Evolutionary conservation across 2,113 vertebrate species (phyloP).

Genomic region (Brachypteracias leptosomus): DNA sequence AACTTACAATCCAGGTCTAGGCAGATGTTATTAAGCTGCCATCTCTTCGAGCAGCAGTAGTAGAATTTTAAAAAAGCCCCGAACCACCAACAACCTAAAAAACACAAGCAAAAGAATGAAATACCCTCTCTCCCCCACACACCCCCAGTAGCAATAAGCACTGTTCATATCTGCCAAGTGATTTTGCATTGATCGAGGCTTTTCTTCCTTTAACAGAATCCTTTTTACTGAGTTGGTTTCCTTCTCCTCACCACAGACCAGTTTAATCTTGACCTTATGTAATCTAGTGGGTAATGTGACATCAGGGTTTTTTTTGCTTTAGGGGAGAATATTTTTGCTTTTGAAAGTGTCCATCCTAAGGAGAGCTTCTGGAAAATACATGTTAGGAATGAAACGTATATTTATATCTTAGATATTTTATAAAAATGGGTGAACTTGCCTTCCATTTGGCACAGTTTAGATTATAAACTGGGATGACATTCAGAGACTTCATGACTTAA

Average conservation of each 20-base stretch:
- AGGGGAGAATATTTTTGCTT: background rate
- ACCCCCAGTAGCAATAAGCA: background rate
- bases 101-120: background rate
- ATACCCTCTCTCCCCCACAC: background rate
- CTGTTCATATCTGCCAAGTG: conserved; percentile 38
- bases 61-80: background rate
- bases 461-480: background rate
- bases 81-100: background rate
- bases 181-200: background rate
- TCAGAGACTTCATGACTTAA: background rate
- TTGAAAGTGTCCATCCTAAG: background rate
- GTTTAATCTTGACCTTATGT: background rate
- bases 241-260: background rate
- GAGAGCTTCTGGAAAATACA: background rate
- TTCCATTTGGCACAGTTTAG: background rate
- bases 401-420: background rate
- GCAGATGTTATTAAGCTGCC: conserved; percentile 67
- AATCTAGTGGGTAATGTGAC: background rate
- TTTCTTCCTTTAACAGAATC: background rate
- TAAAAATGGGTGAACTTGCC: background rate
- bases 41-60: conserved; percentile 12
- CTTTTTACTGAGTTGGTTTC: conserved; percentile 29
- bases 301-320: background rate
- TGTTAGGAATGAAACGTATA: background rate
- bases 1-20: conserved; percentile 54